Evolutionary conservation across 2,888 invertebrate species (phyloP).

Genomic region (Ctena decussata): DNA sequence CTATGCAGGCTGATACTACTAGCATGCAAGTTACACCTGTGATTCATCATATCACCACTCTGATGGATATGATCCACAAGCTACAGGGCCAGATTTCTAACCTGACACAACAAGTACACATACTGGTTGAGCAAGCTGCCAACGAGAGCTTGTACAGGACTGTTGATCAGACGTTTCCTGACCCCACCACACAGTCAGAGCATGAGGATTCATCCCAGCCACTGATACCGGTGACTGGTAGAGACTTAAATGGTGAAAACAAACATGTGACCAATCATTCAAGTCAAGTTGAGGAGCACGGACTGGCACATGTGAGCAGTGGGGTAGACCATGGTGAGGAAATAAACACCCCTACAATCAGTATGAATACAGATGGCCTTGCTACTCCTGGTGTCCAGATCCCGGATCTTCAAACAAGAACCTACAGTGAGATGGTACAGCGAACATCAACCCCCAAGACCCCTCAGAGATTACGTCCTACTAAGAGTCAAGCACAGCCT

Average conservation of each 20-base stretch:
- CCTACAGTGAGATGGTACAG: not conserved
- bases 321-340: not conserved
- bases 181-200: not conserved
- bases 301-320: not conserved
- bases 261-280: too few species aligned
- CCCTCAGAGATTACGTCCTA: too few species aligned
- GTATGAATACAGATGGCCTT: not conserved
- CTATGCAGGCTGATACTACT: not conserved
- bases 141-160: not conserved
- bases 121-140: not conserved
- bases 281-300: not conserved
- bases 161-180: not conserved
- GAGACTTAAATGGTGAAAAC: too few species aligned
- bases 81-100: not conserved
- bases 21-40: not conserved
- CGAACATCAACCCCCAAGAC: slow-evolving; percentile 2
- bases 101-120: not conserved
- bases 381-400: not conserved
- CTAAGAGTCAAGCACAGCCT: not conserved
- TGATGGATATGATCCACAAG: too few species aligned
- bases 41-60: too few species aligned
- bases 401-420: not conserved
- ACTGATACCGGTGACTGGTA: not conserved
- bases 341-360: not conserved
- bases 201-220: not conserved